phyloP scores from a whole-genome alignment of 2,888 invertebrate genomes.

The Pseudococcus viburni region DNA sequence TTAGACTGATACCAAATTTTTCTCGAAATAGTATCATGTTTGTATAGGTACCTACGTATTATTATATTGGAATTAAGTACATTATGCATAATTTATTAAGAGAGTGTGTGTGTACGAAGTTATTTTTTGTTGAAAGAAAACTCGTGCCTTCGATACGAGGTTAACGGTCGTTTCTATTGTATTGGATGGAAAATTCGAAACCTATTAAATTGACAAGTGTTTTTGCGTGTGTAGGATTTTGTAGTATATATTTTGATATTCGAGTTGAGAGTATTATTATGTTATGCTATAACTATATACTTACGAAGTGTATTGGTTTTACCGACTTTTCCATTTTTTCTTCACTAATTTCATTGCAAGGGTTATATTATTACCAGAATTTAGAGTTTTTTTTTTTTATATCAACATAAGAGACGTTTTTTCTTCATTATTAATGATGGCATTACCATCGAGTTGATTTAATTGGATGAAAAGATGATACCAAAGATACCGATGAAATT shows the following conservation, averaged over 20 bases:
- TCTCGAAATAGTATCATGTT: no score
- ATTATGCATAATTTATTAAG: not conserved
- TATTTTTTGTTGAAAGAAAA: conserved; percentile 32
- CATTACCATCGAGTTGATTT: not conserved
- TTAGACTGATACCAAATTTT: no score
- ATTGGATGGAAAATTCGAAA: conserved; percentile 20
- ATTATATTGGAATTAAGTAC: not conserved
- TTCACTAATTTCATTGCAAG: not conserved
- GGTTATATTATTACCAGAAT: conserved; percentile 5
- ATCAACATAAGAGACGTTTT: not conserved
- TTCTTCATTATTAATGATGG: not conserved
- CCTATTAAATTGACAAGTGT: conserved; percentile 41
- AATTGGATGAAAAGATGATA: not conserved
- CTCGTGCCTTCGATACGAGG: conserved; percentile 44
- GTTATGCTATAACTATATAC: not conserved
- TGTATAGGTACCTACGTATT: no score
- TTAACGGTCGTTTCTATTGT: conserved; percentile 37
- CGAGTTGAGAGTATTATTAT: not conserved
- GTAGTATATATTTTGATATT: not conserved
- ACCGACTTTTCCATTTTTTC: no score
- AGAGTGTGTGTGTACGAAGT: not conserved
- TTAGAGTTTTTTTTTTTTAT: not conserved
- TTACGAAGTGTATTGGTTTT: conserved; percentile 21
- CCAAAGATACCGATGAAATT: no score
- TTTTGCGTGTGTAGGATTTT: conserved; percentile 24